Base-by-base conservation (phyloP, 2,113 vertebrate genomes). In the Thermophis baileyi region DNA sequence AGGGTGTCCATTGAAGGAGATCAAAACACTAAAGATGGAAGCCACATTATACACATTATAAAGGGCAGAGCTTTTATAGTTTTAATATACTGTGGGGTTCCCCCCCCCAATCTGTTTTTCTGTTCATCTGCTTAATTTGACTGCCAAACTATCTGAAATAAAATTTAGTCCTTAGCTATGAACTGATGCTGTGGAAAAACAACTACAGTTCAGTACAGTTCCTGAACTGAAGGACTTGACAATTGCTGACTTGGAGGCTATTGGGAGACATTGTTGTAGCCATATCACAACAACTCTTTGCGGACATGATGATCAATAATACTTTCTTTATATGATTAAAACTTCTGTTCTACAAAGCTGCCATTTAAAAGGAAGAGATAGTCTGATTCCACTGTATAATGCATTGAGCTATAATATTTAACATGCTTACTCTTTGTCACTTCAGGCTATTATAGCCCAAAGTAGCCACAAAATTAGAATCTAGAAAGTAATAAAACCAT, bases 401-500 rank as follows among this genome's bases (percentile, higher is more conserved):
- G 89, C 40, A 93, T 93, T 94, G 74, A 88, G 93, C n/a, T 93
- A 94, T 81, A 91, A 88, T 88, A 94, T 94, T 96, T 94, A 95
- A 95, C 93, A 90, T 87, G n/a, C 88, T 90, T 63, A 46, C 40
- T 93, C 54, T 50, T 30, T 94, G 92, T 92, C 93, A 89, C 35
- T 93, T 74, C 69, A 91, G 86, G 55, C 90, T 90, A 90, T 44
- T 55, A 93, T 40, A 92, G 53, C 57, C 18, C 91, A 94, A 85
- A 90, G 92, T 46, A 74, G 85, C 25, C 87, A 88, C 85, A 93
- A 91, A 86, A 96, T 69, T 93, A 92, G 94, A 97, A 95, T 92
- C 94, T 93, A 96, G 95, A 96, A 96, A 94, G 87, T 95, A 96
- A 97, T 96, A 95, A 94, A 92, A 91, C 95, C 88, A 89, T 92